Evolutionary conservation across 2,797 vertebrate species (phyloP), one percentile per base, ranked within the genome.

Genomic region (Poecilia wingei): DNA sequence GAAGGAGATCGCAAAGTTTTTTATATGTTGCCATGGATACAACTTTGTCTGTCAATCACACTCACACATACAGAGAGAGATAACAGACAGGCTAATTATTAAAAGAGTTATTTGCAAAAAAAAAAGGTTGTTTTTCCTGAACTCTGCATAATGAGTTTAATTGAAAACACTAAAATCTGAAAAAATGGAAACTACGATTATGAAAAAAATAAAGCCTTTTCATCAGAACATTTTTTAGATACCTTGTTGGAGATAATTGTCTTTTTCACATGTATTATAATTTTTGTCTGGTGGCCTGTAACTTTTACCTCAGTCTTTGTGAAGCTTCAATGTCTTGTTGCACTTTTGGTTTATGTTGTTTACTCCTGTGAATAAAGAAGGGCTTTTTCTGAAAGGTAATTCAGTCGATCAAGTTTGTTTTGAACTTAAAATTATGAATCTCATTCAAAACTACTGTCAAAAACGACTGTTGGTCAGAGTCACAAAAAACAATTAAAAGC

Each of bases 1-100:
- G 89, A 89, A 87, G 87, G 86, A 83, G 72, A 74, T 31, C 45
- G 55, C 41, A 57, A 74, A 41, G 59, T 75, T n/a, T 39, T 36
- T 80, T 8, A 28, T 53, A 41, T 59, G 28, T n/a, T 22, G 46
- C 46, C 25, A 53, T 47, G 0, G 0, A 31, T 75, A 61, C 73
- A 59, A 22, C 28, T 33, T 36, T 53, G 72, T 82, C 70, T 61
- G 7, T 70, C 53, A 55, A 20, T 55, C 55, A 59, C 3, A 1
- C 28, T 36, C 3, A 41, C 0, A 47, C 76, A 71, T 33, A 55
- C 16, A 64, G 31, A 6, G 18, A 70, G 59, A 20, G 64, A 12
- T 25, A 68, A 64, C 14, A 22, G 61, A 43, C 66, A n/a, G 39
- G 66, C 20, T 41, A 1, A 68, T 41, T 41, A 12, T 20, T 66